Percentiles rank a stretch among this genome's conserved stretches.
Evolutionary conservation across 2,888 invertebrate species (phyloP).

Genomic region (Hecatera dysodea): DNA sequence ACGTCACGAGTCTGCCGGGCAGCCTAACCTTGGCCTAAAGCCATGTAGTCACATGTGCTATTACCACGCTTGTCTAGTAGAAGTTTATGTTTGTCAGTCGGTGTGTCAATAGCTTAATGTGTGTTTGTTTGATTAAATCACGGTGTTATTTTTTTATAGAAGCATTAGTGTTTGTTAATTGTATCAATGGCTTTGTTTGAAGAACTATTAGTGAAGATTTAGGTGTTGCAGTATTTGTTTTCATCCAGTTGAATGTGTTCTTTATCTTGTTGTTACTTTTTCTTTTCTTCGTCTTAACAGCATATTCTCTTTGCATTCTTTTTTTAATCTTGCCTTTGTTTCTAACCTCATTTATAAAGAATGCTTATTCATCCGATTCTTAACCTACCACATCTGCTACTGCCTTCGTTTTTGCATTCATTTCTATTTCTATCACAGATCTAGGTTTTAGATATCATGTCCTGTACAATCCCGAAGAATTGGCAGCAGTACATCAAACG

Average conservation of each 20-base stretch:
- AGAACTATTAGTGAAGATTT: no score
- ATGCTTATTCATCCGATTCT: background rate
- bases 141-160: background rate
- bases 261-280: background rate
- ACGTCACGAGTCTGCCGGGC: slow-evolving; percentile 41
- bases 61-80: slow-evolving; percentile 22
- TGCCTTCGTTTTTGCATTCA: background rate
- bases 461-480: slow-evolving; percentile 34
- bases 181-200: background rate
- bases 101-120: slow-evolving; percentile 11
- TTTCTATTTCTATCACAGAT: background rate
- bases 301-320: background rate
- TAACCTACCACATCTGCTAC: background rate
- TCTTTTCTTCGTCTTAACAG: no score
- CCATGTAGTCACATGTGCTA: slow-evolving; percentile 48
- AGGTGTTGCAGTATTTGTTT: background rate
- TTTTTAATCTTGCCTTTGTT: background rate
- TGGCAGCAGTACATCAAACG: slow-evolving; percentile 65
- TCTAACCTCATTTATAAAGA: no score
- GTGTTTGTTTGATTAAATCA: slow-evolving; percentile 5
- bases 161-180: background rate
- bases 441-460: slow-evolving; percentile 31
- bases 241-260: background rate
- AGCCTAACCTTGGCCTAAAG: slow-evolving; percentile 65
- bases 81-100: slow-evolving; percentile 5